Base-by-base conservation (phyloP, 2,888 invertebrate species). In the Andrena flavipes region DNA sequence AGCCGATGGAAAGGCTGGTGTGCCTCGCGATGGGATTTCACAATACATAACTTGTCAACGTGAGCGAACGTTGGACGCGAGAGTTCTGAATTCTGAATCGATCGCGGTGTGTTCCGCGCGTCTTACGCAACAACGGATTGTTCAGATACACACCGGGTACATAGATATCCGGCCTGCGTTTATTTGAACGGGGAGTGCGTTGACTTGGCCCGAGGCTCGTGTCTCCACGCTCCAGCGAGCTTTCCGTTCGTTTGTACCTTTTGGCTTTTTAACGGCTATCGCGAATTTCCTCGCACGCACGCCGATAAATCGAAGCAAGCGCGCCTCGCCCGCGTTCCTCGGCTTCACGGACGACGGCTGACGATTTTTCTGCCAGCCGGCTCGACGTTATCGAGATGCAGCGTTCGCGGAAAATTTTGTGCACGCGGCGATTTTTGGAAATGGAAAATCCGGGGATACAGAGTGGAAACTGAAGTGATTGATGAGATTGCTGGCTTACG, bases 181-280 rank as follows among this genome's bases (percentile, higher is more conserved):
- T 78, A 69, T 84, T 84, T 80, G 81, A 85, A 76, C 81, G 56
- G 23, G 63, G 81, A 84, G 84, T 85, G 71, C 85, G 82, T 85
- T 84, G 84, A 84, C 85, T 85, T 78, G 74, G 85, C 86, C 78
- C 62, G 60, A 80, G 84, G 84, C 86, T 86, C 82, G 86, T 82
- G 80, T 85, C 85, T 87, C 82, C 82, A 84, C 84, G 86, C 86
- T 85, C 83, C 54, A 79, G 54, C 75, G 84, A 80, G 72, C 80
- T 69, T 80, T 79, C 82, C 67, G 75, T 76, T 82, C 75, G 86
- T 63, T 80, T 64, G 51, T 68, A 71, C 77, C 74, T 78, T 81
- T 83, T 77, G 62, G 13, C 8, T 49, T 56, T 51, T 74, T 75
- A 54, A 56, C 35, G 65, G 23, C 62, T 51, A 30, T 60, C 70